Conservation (phyloP, 2,888 invertebrate genomes). For the Xylota sylvarum region DNA sequence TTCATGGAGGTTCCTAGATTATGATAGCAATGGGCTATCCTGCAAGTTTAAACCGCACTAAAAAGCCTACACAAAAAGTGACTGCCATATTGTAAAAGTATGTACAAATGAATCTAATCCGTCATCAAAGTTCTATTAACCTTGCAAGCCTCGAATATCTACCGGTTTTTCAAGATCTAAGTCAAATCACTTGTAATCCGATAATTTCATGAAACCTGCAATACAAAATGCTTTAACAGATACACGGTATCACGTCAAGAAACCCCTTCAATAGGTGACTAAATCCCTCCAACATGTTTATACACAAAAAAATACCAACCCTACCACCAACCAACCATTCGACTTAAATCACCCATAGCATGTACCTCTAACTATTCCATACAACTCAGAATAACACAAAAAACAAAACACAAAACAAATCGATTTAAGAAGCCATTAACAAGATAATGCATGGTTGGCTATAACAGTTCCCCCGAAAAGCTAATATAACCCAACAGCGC, state of each 20-base stretch:
- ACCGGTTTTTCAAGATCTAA: background rate
- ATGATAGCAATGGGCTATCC: too few relatives aligned
- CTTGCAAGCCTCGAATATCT: too few relatives aligned
- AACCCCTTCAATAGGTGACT: background rate
- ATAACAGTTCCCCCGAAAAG: background rate
- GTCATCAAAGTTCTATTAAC: too few relatives aligned
- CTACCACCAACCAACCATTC: background rate
- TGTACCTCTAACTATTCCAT: conserved; percentile 14
- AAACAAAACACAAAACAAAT: conserved; percentile 46
- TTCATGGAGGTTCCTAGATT: too few relatives aligned
- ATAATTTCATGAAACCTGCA: background rate
- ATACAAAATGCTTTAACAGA: background rate
- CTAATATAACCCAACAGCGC: background rate
- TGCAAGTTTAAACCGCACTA: too few relatives aligned
- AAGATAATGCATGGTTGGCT: conserved; percentile 41
- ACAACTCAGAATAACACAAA: conserved; percentile 22
- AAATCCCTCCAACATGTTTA: background rate
- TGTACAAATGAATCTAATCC: too few relatives aligned
- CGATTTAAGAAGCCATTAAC: conserved; percentile 71
- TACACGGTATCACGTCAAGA: background rate
- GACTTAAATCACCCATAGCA: background rate
- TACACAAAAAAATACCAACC: background rate
- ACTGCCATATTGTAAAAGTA: too few relatives aligned
- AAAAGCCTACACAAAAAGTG: too few relatives aligned
- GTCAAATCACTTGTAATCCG: background rate